phyloP scores from a whole-genome alignment of 2,113 vertebrate species.

The Cathartes aura region DNA sequence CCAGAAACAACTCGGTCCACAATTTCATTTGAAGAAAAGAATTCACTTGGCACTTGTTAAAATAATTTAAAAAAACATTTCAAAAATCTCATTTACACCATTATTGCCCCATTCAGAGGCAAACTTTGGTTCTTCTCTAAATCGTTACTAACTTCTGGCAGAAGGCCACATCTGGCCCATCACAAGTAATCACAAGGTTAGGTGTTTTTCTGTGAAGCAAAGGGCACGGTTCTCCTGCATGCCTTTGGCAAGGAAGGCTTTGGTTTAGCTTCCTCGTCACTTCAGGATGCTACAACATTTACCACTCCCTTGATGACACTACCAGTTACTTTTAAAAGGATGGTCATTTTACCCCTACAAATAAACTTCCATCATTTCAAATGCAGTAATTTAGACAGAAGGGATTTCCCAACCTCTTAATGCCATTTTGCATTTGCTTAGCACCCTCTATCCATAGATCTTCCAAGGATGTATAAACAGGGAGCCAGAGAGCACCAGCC shows the following conservation, averaged over 20 bases:
- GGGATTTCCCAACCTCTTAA: not conserved
- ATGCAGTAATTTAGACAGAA: not conserved
- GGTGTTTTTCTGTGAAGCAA: not conserved
- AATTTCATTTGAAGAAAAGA: not conserved
- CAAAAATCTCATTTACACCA: not conserved
- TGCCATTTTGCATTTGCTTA: not conserved
- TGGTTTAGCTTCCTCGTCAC: not conserved
- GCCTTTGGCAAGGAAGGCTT: rapidly evolving
- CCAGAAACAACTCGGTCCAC: not conserved
- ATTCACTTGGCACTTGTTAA: not conserved
- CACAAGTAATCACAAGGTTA: not conserved
- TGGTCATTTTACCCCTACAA: not conserved
- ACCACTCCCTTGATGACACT: not conserved
- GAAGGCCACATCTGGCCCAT: not conserved
- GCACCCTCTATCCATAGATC: not conserved
- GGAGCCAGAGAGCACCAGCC: not conserved
- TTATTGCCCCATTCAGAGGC: not conserved
- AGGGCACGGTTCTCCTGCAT: not conserved
- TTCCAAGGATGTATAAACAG: not conserved
- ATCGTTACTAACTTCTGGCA: not conserved
- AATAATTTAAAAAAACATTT: not conserved
- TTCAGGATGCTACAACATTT: not conserved
- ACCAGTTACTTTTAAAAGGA: not conserved
- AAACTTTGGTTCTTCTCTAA: not conserved
- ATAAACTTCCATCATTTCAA: not conserved